Evolutionary conservation across 2,797 vertebrate genomes (phyloP).

Genomic region (Sternarchorhynchus goeldii): DNA sequence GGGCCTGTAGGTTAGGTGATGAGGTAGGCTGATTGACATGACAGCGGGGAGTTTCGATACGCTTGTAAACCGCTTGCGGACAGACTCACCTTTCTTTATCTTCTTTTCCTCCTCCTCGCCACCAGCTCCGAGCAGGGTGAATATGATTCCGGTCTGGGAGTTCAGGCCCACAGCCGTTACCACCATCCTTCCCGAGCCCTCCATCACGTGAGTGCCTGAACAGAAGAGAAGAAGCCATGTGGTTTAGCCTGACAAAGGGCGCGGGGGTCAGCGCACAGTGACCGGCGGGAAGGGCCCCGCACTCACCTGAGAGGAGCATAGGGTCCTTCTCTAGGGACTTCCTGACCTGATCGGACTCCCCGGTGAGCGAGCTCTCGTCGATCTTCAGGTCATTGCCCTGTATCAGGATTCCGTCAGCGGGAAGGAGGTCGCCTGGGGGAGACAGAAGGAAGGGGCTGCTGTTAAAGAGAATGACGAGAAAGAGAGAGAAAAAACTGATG

Average conservation of each 20-base stretch:
- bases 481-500: background rate
- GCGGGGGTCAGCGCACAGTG: too few species aligned
- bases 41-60: conserved; percentile 15
- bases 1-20: conserved; percentile 33
- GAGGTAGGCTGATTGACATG: conserved; percentile 42
- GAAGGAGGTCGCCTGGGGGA: conserved; percentile 88
- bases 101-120: conserved; percentile 88
- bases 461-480: background rate
- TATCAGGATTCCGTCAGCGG: conserved; percentile 92
- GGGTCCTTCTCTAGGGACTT: conserved; percentile 93
- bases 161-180: conserved; percentile 95
- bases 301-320: conserved; percentile 93
- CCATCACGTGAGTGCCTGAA: conserved; percentile 97
- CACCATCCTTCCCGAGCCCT: conserved; percentile 94
- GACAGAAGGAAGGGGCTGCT: background rate
- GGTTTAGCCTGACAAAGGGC: too few species aligned
- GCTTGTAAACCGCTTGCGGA: background rate
- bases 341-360: conserved; percentile 94
- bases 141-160: conserved; percentile 98
- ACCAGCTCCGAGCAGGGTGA: conserved; percentile 89
- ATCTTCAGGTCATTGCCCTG: conserved; percentile 98
- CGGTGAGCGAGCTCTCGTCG: conserved; percentile 95
- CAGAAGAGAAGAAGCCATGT: background rate
- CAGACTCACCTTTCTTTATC: conserved; percentile 92
- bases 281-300: background rate